Evolutionary conservation across 1,140 invertebrate species (phyloP).

Genomic region (Homalodisca vitripennis): DNA sequence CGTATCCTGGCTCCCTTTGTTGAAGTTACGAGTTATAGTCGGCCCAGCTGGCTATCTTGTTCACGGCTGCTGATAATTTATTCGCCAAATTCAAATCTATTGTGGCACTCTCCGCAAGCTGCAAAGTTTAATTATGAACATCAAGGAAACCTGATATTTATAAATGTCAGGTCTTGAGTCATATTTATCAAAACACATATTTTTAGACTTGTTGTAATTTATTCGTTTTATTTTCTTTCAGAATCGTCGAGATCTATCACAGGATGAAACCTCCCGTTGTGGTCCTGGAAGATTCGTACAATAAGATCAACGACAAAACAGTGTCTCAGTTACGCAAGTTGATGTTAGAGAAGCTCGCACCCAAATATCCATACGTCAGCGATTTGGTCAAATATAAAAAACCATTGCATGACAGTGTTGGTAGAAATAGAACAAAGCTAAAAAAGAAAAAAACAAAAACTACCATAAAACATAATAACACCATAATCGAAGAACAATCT

Average conservation of each 20-base stretch:
- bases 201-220: neutral
- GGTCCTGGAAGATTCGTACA: neutral
- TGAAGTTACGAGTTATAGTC: no score
- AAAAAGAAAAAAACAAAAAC: no score
- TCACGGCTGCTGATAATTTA: neutral
- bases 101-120: neutral
- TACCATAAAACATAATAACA: no score
- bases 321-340: neutral
- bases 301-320: neutral
- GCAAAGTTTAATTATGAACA: neutral
- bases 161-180: neutral
- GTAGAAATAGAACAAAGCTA: no score
- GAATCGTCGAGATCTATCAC: slow-evolving; percentile 8
- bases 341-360: neutral
- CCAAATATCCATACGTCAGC: neutral
- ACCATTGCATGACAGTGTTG: no score
- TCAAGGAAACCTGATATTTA: neutral
- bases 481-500: no score
- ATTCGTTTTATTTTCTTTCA: neutral
- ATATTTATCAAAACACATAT: neutral
- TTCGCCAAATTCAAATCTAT: neutral
- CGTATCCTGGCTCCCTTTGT: no score
- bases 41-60: neutral
- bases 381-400: neutral
- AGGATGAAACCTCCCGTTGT: neutral